phyloP scores from a whole-genome alignment of 2,113 vertebrate species.

The Lethenteron camtschaticum region DNA sequence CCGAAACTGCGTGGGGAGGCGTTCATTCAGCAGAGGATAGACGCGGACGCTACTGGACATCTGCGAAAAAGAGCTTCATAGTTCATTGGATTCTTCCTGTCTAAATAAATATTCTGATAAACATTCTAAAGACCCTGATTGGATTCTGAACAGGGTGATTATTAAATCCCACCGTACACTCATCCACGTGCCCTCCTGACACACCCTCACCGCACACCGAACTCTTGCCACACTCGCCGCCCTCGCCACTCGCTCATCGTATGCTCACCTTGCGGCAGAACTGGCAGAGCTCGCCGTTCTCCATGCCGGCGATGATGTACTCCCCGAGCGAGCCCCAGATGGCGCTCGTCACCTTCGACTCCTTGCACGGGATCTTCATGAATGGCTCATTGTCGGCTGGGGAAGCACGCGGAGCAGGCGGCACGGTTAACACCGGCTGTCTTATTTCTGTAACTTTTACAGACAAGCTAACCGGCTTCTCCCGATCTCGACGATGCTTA shows the following conservation, averaged over 20 bases:
- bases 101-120: too few species aligned
- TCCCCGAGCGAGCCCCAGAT: conserved; percentile 88
- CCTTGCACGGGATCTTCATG: conserved; percentile 57
- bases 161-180: background rate
- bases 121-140: background rate
- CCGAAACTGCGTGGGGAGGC: too few species aligned
- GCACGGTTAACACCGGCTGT: too few species aligned
- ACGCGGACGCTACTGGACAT: too few species aligned
- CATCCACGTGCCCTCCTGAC: background rate
- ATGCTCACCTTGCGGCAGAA: conserved; percentile 65
- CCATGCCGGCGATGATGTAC: conserved; percentile 67
- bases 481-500: too few species aligned
- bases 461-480: too few species aligned
- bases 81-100: too few species aligned
- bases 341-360: conserved; percentile 81
- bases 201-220: background rate
- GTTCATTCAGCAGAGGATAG: too few species aligned
- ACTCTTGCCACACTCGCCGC: background rate
- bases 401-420: background rate
- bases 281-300: conserved; percentile 79
- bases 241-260: background rate
- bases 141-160: background rate
- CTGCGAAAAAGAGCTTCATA: too few species aligned
- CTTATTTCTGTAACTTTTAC: too few species aligned
- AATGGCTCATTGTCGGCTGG: conserved; percentile 78